Evolutionary conservation across 1,140 invertebrate species (phyloP), one percentile per base, ranked within the genome.

Genomic region (Drosophila prosaltans): DNA sequence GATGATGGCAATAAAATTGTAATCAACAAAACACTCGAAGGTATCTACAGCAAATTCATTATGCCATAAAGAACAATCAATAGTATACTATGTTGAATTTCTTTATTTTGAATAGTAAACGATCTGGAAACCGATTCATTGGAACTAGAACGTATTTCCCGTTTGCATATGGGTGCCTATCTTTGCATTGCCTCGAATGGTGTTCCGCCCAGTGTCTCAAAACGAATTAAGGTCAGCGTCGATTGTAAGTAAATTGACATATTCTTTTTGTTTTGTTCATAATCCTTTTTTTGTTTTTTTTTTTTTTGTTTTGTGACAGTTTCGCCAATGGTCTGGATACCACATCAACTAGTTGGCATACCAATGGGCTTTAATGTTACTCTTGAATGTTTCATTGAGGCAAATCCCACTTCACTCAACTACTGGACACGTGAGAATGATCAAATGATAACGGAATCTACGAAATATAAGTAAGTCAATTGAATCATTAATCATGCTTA

Each of bases 181-280:
- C 93, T 98, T 30, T 98, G 97, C 91, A 97, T 98, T 68, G 97
- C 97, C 11, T 94, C 94, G 71, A 96, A 96, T 85, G 95, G 95
- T n/a, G 95, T 96, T 9, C 96, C 96, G 21, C 96, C 96, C 2
- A 95, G 95, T 54, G 97, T 98, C 48, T 97, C 96, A 86, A 98
- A 98, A 92, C 94, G 97, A 81, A 97, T 98, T 80, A 97, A 97
- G 94, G 96, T 98, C 83, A 97, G 97, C 93, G 97, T 98, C 11
- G 97, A 98, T 92, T 98, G 97, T 98, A 93, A 97, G 97, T 97
- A 7, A 5, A 32, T 10, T 26, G 1, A 4, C 11, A 16, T 3
- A 8, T 7, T n/a, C 24, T n/a, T 59, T 40, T 58, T 5, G 3
- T 9, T 4, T 3, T 11, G n/a, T 10, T 62, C 5, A 3, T 36